phyloP scores from a whole-genome alignment of 2,797 vertebrate genomes.

The Borostomias antarcticus region DNA sequence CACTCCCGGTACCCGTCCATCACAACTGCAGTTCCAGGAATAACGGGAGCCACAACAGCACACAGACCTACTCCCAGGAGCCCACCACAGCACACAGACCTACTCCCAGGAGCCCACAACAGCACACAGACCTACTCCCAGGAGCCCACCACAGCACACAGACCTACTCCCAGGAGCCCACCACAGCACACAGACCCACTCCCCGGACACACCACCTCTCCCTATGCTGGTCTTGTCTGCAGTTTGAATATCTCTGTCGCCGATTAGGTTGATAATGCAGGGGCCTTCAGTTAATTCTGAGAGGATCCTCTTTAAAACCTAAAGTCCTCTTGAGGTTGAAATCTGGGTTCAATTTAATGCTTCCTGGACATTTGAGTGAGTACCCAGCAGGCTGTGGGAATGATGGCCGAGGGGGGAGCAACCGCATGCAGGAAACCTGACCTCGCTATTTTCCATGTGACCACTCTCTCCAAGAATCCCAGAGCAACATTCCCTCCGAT shows the following conservation, averaged over 20 bases:
- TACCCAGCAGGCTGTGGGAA: slow-evolving; percentile 54
- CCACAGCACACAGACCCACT: too few relatives aligned
- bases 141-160: too few relatives aligned
- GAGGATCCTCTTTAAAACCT: neutral
- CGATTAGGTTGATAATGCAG: slow-evolving; percentile 8
- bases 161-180: too few relatives aligned
- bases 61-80: too few relatives aligned
- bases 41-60: slow-evolving; percentile 26
- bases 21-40: slow-evolving; percentile 34
- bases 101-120: too few relatives aligned
- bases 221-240: too few relatives aligned
- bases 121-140: too few relatives aligned
- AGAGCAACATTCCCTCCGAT: slow-evolving; percentile 61
- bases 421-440: slow-evolving; percentile 66
- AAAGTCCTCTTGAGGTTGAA: slow-evolving; percentile 35
- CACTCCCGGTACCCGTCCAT: slow-evolving; percentile 31
- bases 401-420: slow-evolving; percentile 37
- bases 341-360: slow-evolving; percentile 71
- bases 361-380: slow-evolving; percentile 59
- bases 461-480: slow-evolving; percentile 62
- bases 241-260: slow-evolving; percentile 29
- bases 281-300: neutral
- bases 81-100: too few relatives aligned
- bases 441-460: slow-evolving; percentile 67
- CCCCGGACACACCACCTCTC: too few relatives aligned